These are phyloP conservation scores for Corythoichthys haematopterus DNA, from an alignment of 2,113 vertebrate species.

Conservation along the genomic window DNA sequence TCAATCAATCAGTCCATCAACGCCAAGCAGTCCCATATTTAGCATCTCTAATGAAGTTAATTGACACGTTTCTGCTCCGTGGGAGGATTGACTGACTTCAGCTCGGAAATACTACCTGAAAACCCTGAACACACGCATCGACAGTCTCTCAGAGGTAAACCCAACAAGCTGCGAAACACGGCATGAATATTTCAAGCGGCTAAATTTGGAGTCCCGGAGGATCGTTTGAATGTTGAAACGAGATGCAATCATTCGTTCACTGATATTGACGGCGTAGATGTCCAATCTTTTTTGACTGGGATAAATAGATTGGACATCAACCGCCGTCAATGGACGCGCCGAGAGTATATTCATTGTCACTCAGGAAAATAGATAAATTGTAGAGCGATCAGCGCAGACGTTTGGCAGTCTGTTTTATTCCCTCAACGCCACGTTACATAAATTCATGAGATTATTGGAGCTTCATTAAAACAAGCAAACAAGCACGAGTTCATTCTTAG, in stretches of 20 bases:
- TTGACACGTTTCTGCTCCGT: background rate
- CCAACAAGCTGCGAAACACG: slow-evolving; percentile 39
- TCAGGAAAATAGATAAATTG: slow-evolving; percentile 36
- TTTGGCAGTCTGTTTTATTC: slow-evolving; percentile 27
- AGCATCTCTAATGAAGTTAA: background rate
- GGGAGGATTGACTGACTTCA: slow-evolving; percentile 6
- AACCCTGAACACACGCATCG: slow-evolving; percentile 4
- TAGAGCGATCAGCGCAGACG: slow-evolving; percentile 39
- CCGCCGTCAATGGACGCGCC: too few relatives aligned
- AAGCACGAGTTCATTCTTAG: slow-evolving; percentile 56
- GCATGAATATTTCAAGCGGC: slow-evolving; percentile 66
- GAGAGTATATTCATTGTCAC: slow-evolving; percentile 12
- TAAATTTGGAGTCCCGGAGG: slow-evolving; percentile 55
- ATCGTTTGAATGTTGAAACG: slow-evolving; percentile 56
- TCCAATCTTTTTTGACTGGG: too few relatives aligned
- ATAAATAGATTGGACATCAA: too few relatives aligned
- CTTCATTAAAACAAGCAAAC: slow-evolving; percentile 60
- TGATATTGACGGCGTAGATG: too few relatives aligned
- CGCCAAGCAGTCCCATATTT: background rate
- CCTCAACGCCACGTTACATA: slow-evolving; percentile 37
- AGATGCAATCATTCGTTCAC: background rate
- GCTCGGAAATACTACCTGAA: slow-evolving; percentile 49
- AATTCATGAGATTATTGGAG: slow-evolving; percentile 56
- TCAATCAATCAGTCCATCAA: background rate
- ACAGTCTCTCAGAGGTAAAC: slow-evolving; percentile 22